phyloP scores from a whole-genome alignment of 1,140 invertebrate species.

The Bombyx mandarina region DNA sequence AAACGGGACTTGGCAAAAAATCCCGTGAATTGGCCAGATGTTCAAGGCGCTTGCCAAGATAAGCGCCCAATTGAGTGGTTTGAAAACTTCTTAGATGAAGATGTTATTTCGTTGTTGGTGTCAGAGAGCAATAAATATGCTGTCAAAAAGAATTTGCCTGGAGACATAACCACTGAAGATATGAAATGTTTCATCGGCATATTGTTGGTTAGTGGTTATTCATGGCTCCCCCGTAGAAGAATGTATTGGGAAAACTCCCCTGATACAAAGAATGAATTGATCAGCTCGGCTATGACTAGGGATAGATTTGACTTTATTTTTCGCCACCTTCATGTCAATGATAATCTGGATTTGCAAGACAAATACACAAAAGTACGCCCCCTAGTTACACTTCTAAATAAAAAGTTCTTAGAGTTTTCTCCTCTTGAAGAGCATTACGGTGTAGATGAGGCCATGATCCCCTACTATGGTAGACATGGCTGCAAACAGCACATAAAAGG shows the following conservation, averaged over 20 bases:
- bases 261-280: conserved; percentile 35
- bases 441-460: conserved; percentile 69
- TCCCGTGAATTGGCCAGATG: conserved; percentile 34
- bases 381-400: conserved; percentile 37
- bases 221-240: conserved; percentile 33
- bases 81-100: conserved; percentile 37
- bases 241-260: conserved; percentile 38
- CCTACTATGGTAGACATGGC: conserved; percentile 65
- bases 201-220: conserved; percentile 37
- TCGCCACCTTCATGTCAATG: conserved; percentile 36
- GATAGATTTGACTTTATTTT: conserved; percentile 38
- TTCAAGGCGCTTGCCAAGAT: conserved; percentile 31
- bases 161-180: conserved; percentile 36
- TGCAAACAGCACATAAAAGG: conserved; percentile 63
- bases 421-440: conserved; percentile 46
- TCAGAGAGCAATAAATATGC: conserved; percentile 36
- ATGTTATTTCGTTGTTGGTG: conserved; percentile 36
- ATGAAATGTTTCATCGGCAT: conserved; percentile 45
- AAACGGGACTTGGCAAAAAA: conserved; percentile 33
- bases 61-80: conserved; percentile 31
- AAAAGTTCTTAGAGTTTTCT: conserved; percentile 47
- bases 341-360: conserved; percentile 37
- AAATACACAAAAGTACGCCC: conserved; percentile 41
- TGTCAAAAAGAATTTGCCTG: conserved; percentile 34
- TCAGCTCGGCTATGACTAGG: conserved; percentile 33